These are phyloP conservation scores for Amiota mariae DNA, from an alignment of 2,888 invertebrate species.

Conservation along the genomic window DNA sequence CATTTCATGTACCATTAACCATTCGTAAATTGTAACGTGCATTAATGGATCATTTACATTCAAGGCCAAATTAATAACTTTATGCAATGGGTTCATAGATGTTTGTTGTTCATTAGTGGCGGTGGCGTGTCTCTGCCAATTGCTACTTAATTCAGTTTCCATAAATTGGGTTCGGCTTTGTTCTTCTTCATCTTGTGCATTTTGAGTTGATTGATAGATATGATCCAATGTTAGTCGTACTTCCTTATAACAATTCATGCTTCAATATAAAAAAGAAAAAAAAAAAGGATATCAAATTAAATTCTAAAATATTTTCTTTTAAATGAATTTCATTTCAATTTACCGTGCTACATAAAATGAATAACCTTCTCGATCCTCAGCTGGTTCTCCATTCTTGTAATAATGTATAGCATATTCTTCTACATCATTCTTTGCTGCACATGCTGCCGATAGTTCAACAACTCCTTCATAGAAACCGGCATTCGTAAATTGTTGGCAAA, in stretches of 20 bases:
- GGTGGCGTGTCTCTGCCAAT: constrained; percentile 25
- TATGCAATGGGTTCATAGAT: constrained; percentile 74
- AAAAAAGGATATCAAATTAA: not conserved
- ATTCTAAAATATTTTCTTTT: not conserved
- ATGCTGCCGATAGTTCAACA: constrained; percentile 88
- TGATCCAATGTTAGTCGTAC: constrained; percentile 85
- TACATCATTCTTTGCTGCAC: constrained; percentile 91
- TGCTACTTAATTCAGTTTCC: constrained; percentile 37
- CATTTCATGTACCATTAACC: constrained; percentile 88
- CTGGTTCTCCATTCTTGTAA: constrained; percentile 87
- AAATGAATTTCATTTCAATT: not conserved
- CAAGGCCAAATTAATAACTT: constrained; percentile 80
- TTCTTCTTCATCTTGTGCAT: constrained; percentile 63
- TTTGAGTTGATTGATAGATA: constrained; percentile 66
- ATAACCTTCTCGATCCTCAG: constrained; percentile 88
- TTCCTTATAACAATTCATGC: constrained; percentile 92
- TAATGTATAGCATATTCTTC: constrained; percentile 90
- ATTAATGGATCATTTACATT: constrained; percentile 88
- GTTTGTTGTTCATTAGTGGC: constrained; percentile 44
- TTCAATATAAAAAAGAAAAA: constrained; percentile 69
- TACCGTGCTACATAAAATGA: constrained; percentile 80
- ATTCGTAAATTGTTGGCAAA: constrained; percentile 87
- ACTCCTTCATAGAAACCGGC: constrained; percentile 91
- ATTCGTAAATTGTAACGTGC: constrained; percentile 93
- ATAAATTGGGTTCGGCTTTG: constrained; percentile 44